These are phyloP conservation scores for Tetranychus truncatus DNA, from an alignment of 2,888 invertebrate genomes.

Conservation along the genomic window DNA sequence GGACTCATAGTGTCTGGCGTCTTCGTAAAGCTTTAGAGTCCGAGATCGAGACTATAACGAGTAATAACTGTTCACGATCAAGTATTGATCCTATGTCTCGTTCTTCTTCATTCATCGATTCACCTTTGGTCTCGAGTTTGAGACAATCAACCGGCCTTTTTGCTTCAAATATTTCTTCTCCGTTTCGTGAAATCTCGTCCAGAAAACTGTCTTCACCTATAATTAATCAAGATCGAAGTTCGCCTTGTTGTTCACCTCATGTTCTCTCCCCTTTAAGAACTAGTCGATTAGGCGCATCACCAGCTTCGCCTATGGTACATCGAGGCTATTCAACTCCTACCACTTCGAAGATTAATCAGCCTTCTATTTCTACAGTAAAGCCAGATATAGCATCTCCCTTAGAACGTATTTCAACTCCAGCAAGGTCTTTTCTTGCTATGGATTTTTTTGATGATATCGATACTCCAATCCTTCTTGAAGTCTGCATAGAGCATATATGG, in stretches of 20 bases:
- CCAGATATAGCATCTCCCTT: constrained; percentile 36
- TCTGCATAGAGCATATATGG: constrained; percentile 78
- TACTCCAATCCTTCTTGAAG: constrained; percentile 57
- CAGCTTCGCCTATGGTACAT: constrained; percentile 2
- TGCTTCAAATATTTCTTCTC: constrained; percentile 10
- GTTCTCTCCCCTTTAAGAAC: constrained; percentile 17
- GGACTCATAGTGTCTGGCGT: constrained; percentile 61
- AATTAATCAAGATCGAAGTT: constrained; percentile 1
- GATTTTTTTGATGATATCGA: constrained; percentile 31
- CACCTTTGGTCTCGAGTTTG: constrained; percentile 3
- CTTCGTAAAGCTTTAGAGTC: constrained; percentile 43
- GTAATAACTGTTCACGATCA: constrained; percentile 1
- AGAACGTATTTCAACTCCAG: constrained; percentile 30
- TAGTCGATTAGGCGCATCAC: constrained; percentile 17
- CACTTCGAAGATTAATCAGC: background rate
- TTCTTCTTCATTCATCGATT: constrained; percentile 2
- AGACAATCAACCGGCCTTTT: constrained; percentile 14
- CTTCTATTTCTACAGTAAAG: background rate
- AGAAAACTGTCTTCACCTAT: background rate
- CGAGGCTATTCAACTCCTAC: background rate
- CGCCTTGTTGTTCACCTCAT: constrained; percentile 11
- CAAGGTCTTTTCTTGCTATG: constrained; percentile 25
- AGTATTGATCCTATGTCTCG: background rate
- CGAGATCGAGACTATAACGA: constrained; percentile 12
- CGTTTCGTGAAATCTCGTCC: constrained; percentile 13